Base-by-base conservation (phyloP, 1,140 invertebrate genomes). In the Drosophila kurseongensis region DNA sequence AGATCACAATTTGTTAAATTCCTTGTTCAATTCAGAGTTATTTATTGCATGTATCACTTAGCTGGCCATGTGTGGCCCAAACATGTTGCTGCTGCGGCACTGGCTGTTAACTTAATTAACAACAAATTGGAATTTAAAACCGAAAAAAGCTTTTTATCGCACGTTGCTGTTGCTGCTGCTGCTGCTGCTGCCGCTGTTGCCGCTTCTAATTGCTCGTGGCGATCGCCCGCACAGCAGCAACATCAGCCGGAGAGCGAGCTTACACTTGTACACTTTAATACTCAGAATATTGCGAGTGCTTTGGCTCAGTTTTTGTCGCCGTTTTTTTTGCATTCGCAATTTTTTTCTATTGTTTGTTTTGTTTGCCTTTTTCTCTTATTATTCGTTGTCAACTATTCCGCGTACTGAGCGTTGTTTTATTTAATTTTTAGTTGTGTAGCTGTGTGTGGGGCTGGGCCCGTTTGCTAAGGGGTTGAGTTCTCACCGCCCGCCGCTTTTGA, bases 351-450 rank as follows among this genome's bases (percentile, higher is more conserved):
- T 72, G 59, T 76, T 76, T 78, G 58, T 76, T 76, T 76, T 76
- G 73, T 78, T 80, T 80, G 58, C 78, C 68, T 84, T 45, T 35
- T 77, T 81, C 57, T 80, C 71, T 78, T 78, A 73, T 79, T 79
- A 55, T 78, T 74, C 63, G 83, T 77, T 89, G 84, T 83, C 84
- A 88, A 88, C 83, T 88, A 89, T 83, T 88, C 67, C 79, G 76
- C 61, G 62, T 88, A 83, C 76, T 83, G 68, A 56, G 63, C 55
- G 56, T 44, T 42, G 75, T 71, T 76, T 55, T 42, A 54, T 44
- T 50, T 75, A 8, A 16, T 69, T 40, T 55, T 38, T 16, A 16
- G 23, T 72, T 32, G 44, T 65, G 44, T 47, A 14, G 16, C 52
- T 56, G 58, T 48, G 45, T 65, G 54, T 59, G 73, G 60, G 67